A percentile compares a stretch with the other conserved stretches of the same genome.
Evolutionary conservation across 2,113 vertebrate genomes (phyloP).

Genomic region (Trematocara marginatum): DNA sequence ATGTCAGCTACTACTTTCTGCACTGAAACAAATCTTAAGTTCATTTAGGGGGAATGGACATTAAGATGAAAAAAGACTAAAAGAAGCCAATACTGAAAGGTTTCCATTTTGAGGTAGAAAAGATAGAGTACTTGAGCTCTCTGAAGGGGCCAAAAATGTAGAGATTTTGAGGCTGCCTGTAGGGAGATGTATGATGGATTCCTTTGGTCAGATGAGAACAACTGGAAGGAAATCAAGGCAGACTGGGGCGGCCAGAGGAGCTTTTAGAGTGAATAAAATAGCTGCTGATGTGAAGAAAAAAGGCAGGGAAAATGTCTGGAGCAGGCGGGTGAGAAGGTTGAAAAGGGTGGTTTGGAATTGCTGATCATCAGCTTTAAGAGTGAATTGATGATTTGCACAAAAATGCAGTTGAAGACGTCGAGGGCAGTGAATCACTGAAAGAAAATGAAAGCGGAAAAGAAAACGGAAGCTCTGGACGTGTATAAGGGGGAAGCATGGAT

Average conservation of each 20-base stretch:
- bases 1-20: not conserved
- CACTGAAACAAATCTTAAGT: not conserved
- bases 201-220: slow-evolving; percentile 9
- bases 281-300: not conserved
- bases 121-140: not conserved
- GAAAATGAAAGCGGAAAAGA: not conserved
- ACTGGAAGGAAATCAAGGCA: slow-evolving; percentile 14
- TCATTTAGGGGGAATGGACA: not conserved
- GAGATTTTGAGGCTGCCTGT: not conserved
- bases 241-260: not conserved
- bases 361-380: not conserved
- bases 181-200: slow-evolving; percentile 1
- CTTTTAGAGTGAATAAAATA: not conserved
- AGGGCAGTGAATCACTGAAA: not conserved
- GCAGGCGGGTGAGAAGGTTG: not conserved
- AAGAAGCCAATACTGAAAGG: not conserved
- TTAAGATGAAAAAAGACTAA: not conserved
- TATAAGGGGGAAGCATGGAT: not conserved
- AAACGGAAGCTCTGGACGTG: not conserved
- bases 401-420: not conserved
- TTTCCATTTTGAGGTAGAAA: not conserved
- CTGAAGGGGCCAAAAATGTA: not conserved
- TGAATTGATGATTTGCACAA: not conserved
- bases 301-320: not conserved
- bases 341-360: not conserved